Base-by-base conservation (phyloP, 2,113 vertebrate genomes). In the Rhabdomys dilectus region DNA sequence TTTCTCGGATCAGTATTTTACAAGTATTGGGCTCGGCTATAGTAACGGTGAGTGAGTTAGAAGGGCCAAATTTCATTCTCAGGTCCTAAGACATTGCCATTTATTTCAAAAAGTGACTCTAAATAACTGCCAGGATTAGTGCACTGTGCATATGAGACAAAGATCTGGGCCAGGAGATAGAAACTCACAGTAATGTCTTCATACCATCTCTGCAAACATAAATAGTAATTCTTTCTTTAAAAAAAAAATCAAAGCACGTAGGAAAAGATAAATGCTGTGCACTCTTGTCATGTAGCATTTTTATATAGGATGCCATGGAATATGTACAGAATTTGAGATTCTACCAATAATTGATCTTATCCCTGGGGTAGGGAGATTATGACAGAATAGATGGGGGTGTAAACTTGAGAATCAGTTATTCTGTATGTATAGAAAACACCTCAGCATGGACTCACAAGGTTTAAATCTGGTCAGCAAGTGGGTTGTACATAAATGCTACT, bases 1-100 rank as follows among this genome's bases (percentile, higher is more conserved):
- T 75, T 5, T 98, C 91, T 98, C 98, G 97, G 88, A 98, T 96
- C 96, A 93, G 93, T 96, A 77, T 93, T 98, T 98, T 98, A 97
- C 93, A 97, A 92, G 96, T 77, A 91, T 96, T 92, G 97, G 89
- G 91, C 96, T 98, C 80, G 94, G 89, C 98, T 96, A 91, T 94
- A 96, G 97, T 94, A 97, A 98, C 72, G 81, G 94, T 91, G 95
- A 60, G 78, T 68, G 77, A 91, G 66, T 87, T 48, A 4, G 90
- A 98, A 98, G 89, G 95, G 82, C 94, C 97, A 97, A 64, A 96
- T 95, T 97, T 80, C 95, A 97, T 95, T 93, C 96, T 97, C 93
- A 97, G 95, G 97, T 97, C 98, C 84, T 97, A 97, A 84, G 94
- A 96, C 88, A 95, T 97, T 98, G 90, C 76, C 85, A 66, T 92